Percentiles rank a stretch among this genome's conserved stretches.
These are phyloP conservation scores for Sarcophaga subvicina DNA, from an alignment of 2,888 invertebrate genomes.

Conservation along the genomic window DNA sequence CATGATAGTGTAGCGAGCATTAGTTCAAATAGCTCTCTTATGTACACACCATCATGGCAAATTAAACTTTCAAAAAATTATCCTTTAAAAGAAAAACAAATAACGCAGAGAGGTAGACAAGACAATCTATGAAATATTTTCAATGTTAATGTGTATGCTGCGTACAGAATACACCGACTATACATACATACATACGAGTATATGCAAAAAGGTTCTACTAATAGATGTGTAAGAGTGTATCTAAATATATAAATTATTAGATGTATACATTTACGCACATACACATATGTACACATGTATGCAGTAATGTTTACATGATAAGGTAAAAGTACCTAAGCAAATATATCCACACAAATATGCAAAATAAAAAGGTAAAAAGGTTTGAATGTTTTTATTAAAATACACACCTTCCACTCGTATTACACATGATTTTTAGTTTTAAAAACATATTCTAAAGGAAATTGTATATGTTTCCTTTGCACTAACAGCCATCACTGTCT, in stretches of 20 bases:
- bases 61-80: conserved; percentile 6
- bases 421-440: background rate
- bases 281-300: background rate
- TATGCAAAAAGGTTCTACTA: conserved; percentile 53
- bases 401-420: background rate
- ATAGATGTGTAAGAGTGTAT: conserved; percentile 25
- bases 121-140: conserved; percentile 34
- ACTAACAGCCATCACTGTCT: background rate
- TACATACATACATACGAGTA: background rate
- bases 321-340: background rate
- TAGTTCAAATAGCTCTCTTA: no score
- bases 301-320: background rate
- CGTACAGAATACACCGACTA: no score
- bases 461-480: background rate
- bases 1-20: no score
- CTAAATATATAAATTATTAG: background rate
- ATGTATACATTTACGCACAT: background rate
- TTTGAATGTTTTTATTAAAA: conserved; percentile 30
- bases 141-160: no score
- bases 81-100: background rate
- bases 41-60: conserved; percentile 2
- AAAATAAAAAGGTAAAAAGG: background rate
- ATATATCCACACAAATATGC: conserved; percentile 6
- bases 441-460: background rate
- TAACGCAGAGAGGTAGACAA: conserved; percentile 1